Conservation (phyloP, 2,113 vertebrate species). For the Pandion haliaetus region DNA sequence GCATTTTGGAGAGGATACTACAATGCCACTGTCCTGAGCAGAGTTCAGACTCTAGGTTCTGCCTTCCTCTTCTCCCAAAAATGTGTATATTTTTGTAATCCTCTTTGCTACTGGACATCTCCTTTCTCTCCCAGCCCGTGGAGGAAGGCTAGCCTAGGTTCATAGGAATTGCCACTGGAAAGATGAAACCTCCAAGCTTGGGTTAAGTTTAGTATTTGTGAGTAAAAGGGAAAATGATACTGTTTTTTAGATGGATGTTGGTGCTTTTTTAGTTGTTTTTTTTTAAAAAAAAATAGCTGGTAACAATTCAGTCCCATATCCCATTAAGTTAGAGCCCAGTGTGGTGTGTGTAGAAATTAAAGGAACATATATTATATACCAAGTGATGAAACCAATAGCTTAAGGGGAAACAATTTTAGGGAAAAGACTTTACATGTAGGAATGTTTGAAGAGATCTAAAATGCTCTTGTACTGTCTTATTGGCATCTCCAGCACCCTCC, state of each 20-base stretch:
- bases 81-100: conserved; percentile 71
- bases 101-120: conserved; percentile 39
- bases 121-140: conserved; percentile 18
- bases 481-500: background rate
- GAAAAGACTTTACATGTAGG: background rate
- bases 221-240: conserved; percentile 63
- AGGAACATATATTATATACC: background rate
- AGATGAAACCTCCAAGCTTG: conserved; percentile 17
- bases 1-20: conserved; percentile 50
- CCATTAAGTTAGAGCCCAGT: conserved; percentile 45
- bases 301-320: conserved; percentile 43
- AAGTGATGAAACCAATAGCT: conserved; percentile 19
- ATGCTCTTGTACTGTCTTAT: background rate
- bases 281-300: background rate
- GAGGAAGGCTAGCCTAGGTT: conserved; percentile 43
- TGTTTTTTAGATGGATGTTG: conserved; percentile 61
- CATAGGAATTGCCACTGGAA: conserved; percentile 21
- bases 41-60: conserved; percentile 22
- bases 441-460: conserved; percentile 33
- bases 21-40: conserved; percentile 37
- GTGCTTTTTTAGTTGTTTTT: conserved; percentile 52
- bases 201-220: conserved; percentile 43
- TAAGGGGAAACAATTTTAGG: conserved; percentile 9
- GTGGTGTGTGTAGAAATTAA: conserved; percentile 37
- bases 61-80: conserved; percentile 21